These are phyloP conservation scores for Dolichallabes microphthalmus DNA, from an alignment of 2,113 vertebrate genomes.

Conservation along the genomic window DNA sequence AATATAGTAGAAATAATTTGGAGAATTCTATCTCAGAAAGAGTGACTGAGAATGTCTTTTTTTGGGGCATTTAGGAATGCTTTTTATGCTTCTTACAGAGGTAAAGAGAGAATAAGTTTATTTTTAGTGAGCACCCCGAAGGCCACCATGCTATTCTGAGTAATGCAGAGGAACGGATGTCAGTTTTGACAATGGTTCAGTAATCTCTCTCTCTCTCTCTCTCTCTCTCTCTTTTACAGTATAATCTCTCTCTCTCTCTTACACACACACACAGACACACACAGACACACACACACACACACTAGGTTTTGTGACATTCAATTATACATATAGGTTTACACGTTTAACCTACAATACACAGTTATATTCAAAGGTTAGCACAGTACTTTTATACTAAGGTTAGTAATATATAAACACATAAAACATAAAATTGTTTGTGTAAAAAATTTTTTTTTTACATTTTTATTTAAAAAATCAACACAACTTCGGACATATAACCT, in stretches of 20 bases:
- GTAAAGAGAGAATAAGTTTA: neutral
- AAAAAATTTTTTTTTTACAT: no score
- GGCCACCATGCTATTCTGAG: neutral
- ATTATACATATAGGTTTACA: neutral
- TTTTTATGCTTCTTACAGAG: neutral
- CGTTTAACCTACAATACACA: neutral
- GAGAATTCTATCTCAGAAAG: neutral
- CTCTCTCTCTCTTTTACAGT: no score
- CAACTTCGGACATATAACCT: no score
- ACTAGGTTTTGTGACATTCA: neutral
- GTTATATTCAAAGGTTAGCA: no score
- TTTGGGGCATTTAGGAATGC: neutral
- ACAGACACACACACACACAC: neutral
- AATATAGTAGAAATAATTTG: neutral
- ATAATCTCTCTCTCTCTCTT: neutral
- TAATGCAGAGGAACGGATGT: neutral
- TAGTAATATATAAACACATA: no score
- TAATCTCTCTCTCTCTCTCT: neutral
- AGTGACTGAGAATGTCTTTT: neutral
- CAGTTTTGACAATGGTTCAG: slow-evolving; percentile 18
- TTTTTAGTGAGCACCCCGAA: slow-evolving; percentile 18
- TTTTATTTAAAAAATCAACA: no score
- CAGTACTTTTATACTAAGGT: no score
- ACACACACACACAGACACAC: neutral
- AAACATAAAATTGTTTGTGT: no score